A percentile compares a stretch with the other conserved stretches of the same genome.
Evolutionary conservation across 1,140 invertebrate genomes (phyloP).

Genomic region (Cephus cinctus): DNA sequence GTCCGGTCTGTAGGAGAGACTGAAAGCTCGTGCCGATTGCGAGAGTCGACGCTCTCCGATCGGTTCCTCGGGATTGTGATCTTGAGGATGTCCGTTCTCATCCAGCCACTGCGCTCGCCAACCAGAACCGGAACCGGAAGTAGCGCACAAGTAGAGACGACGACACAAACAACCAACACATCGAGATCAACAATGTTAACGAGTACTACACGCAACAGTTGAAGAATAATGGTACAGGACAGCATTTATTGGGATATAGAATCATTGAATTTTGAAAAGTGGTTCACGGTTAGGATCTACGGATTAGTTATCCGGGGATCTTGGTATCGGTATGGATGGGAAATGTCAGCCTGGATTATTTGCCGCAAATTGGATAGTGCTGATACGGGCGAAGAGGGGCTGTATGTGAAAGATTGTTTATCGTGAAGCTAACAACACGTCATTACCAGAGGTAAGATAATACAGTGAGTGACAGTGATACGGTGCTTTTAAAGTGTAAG

Average conservation of each 20-base stretch:
- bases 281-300: too few species aligned
- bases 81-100: conserved; percentile 35
- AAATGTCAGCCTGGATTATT: too few species aligned
- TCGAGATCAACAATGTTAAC: not conserved
- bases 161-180: not conserved
- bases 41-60: conserved; percentile 1
- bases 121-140: not conserved
- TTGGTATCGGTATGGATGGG: too few species aligned
- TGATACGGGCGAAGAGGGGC: not conserved
- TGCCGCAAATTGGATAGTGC: too few species aligned
- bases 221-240: not conserved
- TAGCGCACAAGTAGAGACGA: not conserved
- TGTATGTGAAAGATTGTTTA: not conserved
- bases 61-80: not conserved
- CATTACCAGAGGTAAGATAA: not conserved
- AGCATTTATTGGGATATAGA: not conserved
- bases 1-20: conserved; percentile 42
- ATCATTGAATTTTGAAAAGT: too few species aligned
- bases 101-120: conserved; percentile 44
- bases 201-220: not conserved
- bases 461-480: not conserved
- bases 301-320: too few species aligned
- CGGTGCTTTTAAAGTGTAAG: not conserved
- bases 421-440: not conserved
- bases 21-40: conserved; percentile 21